Evolutionary conservation across 2,888 invertebrate genomes (phyloP), one percentile per base, ranked within the genome.

Genomic region (Sphaeridia pumilis): DNA sequence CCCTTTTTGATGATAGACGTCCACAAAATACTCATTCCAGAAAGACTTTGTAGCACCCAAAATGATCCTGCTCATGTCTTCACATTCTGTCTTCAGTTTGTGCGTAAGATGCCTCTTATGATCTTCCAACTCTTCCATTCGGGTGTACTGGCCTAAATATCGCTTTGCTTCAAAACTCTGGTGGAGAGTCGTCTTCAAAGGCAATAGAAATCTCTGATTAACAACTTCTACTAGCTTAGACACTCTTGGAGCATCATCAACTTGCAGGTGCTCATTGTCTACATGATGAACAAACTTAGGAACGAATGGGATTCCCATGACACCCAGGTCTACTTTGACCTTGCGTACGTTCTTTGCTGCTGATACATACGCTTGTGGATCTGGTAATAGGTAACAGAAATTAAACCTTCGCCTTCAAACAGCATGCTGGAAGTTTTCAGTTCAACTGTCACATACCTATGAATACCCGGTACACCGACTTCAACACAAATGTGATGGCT

Each of bases 41-140:
- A 64, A 44, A 2, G 57, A 54, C 20, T 57, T 62, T 3, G 59
- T 56, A 10, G 60, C 58, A 38, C 61, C 64, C 7, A 64, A 46
- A n/a, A 64, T 58, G 17, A 64, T 59, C 20, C 59, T 42, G 52
- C 58, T 59, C 27, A 64, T 51, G 44, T 61, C 59, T 12, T 64
- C 60, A 41, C 58, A 58, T 14, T 58, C 48, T 0, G 31, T 26
- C 42, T 57, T 55, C 1, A 62, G 47, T 24, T 57, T 22, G 4
- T 22, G 21, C 2, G 28, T 49, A 1, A 57, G 52, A 2, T 10
- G 7, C 24, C 48, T 49, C 25, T 56, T 43, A 46, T 58, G 59
- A 2, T 58, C 44, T n/a, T 51, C 49, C 44, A 64, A 44, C 10
- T 58, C 57, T 42, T 58, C 49, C 34, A 60, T 57, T 4, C 55